Evolutionary conservation across 2,888 invertebrate species (phyloP), one percentile per base, ranked within the genome.

Genomic region (Rhagium mordax): DNA sequence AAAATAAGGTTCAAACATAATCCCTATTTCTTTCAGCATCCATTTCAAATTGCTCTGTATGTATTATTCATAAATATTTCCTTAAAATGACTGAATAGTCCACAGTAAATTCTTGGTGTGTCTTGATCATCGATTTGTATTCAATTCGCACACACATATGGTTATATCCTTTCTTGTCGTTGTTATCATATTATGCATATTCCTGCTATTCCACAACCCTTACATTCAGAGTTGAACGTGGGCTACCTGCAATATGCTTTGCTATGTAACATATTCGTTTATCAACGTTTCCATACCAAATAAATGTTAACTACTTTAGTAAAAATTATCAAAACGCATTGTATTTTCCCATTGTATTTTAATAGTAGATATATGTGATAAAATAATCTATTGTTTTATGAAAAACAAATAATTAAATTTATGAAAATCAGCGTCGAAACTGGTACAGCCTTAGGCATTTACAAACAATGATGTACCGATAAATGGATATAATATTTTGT

Each of bases 191-290:
- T 59, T 59, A 59, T 59, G 29, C 59, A 15, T 15, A 29, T 29
- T 59, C 18, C 10, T 29, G 29, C 18, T 18, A 33, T 33, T 33
- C 33, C 8, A n/a, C 29, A 27, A 29, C 33, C 33, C 33, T 27
- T 29, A 33, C 13, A 59, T 57, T 59, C 18, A 33, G 21, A 59
- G 33, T 59, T 15, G 55, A 55, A 55, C 57, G 57, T 59, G 59
- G 59, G 59, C 33, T 59, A 59, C 15, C 15, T 59, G 16, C 33
- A 24, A 16, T 59, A 59, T 33, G 16, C 59, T 59, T 55, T 59
- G 18, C 33, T 59, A 59, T 59, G 29, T 33, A 59, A 59, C 33
- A 2, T 59, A 55, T 13, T 13, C 55, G n/a, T 55, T 55, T 55
- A 13, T 55, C 55, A 55, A n/a, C 10, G 41, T n/a, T 41, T 41